Evolutionary conservation across 2,888 invertebrate genomes (phyloP).

Genomic region (Epistrophe grossulariae): DNA sequence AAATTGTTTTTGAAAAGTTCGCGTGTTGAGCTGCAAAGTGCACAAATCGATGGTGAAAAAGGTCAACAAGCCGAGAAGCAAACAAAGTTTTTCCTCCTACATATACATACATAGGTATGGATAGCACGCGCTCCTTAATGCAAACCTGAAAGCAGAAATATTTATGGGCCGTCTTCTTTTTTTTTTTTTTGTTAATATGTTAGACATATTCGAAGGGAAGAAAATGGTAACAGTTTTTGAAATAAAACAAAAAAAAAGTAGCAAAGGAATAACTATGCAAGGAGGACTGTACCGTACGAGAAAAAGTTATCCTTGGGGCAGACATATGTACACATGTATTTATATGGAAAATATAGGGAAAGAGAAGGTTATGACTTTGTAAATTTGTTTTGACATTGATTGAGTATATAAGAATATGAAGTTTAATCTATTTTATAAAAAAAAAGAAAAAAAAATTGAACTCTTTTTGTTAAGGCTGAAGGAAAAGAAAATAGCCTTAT

Average conservation of each 20-base stretch:
- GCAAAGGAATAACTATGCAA: conserved; percentile 3
- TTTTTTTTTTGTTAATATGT: conserved; percentile 8
- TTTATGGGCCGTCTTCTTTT: conserved; percentile 39
- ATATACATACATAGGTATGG: neutral
- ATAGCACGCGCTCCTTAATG: conserved; percentile 31
- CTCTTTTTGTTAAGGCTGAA: neutral
- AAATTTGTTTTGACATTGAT: conserved; percentile 44
- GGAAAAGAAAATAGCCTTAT: neutral
- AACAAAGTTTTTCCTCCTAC: conserved; percentile 30
- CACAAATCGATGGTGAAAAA: conserved; percentile 38
- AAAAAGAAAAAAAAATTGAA: neutral
- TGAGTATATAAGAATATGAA: conserved; percentile 15
- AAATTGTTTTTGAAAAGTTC: conserved; percentile 61
- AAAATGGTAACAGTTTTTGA: conserved; percentile 6
- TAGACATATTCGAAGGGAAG: neutral
- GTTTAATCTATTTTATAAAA: conserved; percentile 1
- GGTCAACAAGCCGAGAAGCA: conserved; percentile 65
- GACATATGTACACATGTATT: conserved; percentile 17
- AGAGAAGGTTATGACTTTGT: conserved; percentile 59
- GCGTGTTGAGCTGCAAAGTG: conserved; percentile 49
- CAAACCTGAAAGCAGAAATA: conserved; percentile 22
- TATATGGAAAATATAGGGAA: conserved; percentile 19
- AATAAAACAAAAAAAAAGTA: neutral
- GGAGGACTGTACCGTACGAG: neutral
- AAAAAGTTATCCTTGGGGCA: conserved; percentile 8